Evolutionary conservation across 2,113 vertebrate species (phyloP).

Genomic region (Hyperoodon ampullatus): DNA sequence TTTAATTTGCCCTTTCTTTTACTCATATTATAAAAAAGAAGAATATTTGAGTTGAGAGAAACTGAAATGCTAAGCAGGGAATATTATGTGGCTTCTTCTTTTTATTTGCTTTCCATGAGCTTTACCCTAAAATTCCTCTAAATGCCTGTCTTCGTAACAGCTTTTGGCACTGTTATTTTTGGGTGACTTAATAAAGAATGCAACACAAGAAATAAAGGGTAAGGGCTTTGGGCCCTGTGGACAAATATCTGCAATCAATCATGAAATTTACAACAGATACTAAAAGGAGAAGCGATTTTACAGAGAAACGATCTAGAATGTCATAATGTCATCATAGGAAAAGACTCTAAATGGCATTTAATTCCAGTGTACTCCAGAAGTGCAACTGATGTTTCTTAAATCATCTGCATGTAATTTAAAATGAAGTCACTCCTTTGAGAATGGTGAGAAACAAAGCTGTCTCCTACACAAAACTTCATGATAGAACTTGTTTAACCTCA

Average conservation of each 20-base stretch:
- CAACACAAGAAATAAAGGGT: slow-evolving; percentile 50
- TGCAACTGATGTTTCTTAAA: slow-evolving; percentile 48
- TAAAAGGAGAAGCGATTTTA: slow-evolving; percentile 66
- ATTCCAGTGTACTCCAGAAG: background rate
- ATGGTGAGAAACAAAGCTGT: background rate
- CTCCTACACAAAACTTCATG: background rate
- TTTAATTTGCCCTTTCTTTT: slow-evolving; percentile 67
- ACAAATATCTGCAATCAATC: slow-evolving; percentile 66
- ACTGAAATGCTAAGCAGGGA: slow-evolving; percentile 33
- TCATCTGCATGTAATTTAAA: slow-evolving; percentile 13
- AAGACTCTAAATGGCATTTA: slow-evolving; percentile 45
- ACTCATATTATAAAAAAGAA: slow-evolving; percentile 41
- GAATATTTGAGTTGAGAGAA: slow-evolving; percentile 51
- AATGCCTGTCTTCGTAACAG: slow-evolving; percentile 52
- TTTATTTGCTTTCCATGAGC: slow-evolving; percentile 68
- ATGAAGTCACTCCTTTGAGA: slow-evolving; percentile 22
- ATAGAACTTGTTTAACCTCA: background rate
- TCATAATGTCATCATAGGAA: slow-evolving; percentile 44
- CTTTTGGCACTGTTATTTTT: slow-evolving; percentile 68
- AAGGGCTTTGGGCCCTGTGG: background rate
- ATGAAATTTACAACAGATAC: slow-evolving; percentile 64
- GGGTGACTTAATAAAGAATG: slow-evolving; percentile 70
- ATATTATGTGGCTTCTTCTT: slow-evolving; percentile 58
- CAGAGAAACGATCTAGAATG: slow-evolving; percentile 54
- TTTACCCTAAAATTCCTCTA: slow-evolving; percentile 62